Evolutionary conservation across 2,797 vertebrate species (phyloP).

Genomic region (Anisognathus igniventris): DNA sequence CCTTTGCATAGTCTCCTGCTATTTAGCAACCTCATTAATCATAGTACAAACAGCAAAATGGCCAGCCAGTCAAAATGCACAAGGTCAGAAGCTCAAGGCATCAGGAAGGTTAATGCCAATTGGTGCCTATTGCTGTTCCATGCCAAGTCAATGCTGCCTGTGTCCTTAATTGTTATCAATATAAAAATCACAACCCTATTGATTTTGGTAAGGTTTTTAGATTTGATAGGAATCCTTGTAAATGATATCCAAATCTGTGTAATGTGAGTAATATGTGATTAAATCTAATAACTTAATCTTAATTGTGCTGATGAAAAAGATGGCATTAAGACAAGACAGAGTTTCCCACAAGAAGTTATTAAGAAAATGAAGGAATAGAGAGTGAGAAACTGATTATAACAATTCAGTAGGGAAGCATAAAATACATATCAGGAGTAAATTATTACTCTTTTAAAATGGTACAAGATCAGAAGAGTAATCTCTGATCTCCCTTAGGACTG

Average conservation of each 20-base stretch:
- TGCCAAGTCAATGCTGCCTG: background rate
- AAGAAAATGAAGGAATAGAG: slow-evolving; percentile 36
- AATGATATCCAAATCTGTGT: slow-evolving; percentile 8
- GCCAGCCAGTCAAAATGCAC: background rate
- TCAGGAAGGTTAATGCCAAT: background rate
- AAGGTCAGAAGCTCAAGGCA: background rate
- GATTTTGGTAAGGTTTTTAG: background rate
- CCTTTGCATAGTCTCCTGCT: background rate
- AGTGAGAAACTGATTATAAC: background rate
- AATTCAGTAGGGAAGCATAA: background rate
- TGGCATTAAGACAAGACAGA: slow-evolving; percentile 17
- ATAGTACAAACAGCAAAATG: background rate
- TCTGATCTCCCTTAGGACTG: background rate
- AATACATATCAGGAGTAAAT: background rate
- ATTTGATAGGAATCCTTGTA: background rate
- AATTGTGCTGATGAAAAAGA: slow-evolving; percentile 35
- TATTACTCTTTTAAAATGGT: background rate
- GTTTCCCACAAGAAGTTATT: background rate
- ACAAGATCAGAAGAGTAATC: background rate
- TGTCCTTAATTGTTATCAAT: background rate
- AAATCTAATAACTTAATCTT: slow-evolving; percentile 36
- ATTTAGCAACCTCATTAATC: background rate
- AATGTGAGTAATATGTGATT: slow-evolving; percentile 16
- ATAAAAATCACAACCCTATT: background rate
- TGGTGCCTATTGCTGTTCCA: background rate